Percentiles rank a stretch among this genome's conserved stretches.
Evolutionary conservation across 2,113 vertebrate species (phyloP).

Genomic region (sheep (Ovis aries)): ARS-UI_Ramb_v3.0 NC_056066.1:3729001-3729500

Average conservation of each 20-base stretch:
- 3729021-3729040: background rate
- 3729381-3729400: background rate
- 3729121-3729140: background rate
- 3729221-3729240: background rate
- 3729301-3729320: background rate
- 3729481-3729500: background rate
- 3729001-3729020: background rate
- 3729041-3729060: background rate
- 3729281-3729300: background rate
- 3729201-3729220: background rate
- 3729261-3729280: background rate
- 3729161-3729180: background rate
- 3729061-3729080: background rate
- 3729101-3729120: conserved; percentile 15
- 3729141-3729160: background rate
- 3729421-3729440: background rate
- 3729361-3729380: background rate
- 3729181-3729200: background rate
- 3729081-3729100: background rate
- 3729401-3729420: background rate
- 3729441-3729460: background rate
- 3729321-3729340: background rate
- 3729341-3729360: background rate
- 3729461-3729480: background rate
- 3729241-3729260: background rate